Evolutionary conservation across 1,140 invertebrate species (phyloP).

Genomic region (Bradysia coprophila): DNA sequence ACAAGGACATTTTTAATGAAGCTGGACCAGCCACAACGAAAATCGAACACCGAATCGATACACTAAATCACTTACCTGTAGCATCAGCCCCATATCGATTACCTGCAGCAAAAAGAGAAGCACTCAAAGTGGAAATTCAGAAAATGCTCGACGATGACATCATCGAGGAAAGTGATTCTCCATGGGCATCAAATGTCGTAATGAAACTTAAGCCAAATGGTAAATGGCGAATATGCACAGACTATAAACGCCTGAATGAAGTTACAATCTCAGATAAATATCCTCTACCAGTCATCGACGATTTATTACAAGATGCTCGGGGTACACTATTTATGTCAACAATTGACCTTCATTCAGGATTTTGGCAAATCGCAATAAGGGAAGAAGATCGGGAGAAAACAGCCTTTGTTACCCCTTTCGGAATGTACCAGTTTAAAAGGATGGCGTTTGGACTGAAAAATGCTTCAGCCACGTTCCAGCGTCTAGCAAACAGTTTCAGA

Average conservation of each 20-base stretch:
- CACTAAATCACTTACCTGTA: conserved; percentile 6
- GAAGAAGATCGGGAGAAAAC: no score
- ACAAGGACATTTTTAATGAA: no score
- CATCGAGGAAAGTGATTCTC: conserved; percentile 16
- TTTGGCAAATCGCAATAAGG: no score
- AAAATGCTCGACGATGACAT: conserved; percentile 15
- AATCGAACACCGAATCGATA: conserved; percentile 2
- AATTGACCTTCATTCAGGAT: no score
- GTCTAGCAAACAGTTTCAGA: no score
- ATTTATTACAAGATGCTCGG: conserved; percentile 23
- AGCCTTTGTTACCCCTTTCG: no score
- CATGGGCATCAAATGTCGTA: conserved; percentile 18
- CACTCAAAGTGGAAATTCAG: conserved; percentile 9
- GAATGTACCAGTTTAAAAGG: no score
- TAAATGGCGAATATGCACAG: conserved; percentile 17
- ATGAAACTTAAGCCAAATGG: conserved; percentile 19
- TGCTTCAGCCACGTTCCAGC: conserved; percentile 7
- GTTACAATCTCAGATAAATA: conserved; percentile 18
- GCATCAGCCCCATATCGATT: conserved; percentile 13
- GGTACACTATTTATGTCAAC: no score
- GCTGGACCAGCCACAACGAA: no score
- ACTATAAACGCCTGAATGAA: conserved; percentile 17
- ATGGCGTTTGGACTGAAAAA: conserved; percentile 25
- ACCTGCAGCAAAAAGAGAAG: conserved; percentile 6
- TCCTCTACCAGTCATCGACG: conserved; percentile 25